Evolutionary conservation across 2,797 vertebrate species (phyloP).

Genomic region (Rhodeus uyekii): DNA sequence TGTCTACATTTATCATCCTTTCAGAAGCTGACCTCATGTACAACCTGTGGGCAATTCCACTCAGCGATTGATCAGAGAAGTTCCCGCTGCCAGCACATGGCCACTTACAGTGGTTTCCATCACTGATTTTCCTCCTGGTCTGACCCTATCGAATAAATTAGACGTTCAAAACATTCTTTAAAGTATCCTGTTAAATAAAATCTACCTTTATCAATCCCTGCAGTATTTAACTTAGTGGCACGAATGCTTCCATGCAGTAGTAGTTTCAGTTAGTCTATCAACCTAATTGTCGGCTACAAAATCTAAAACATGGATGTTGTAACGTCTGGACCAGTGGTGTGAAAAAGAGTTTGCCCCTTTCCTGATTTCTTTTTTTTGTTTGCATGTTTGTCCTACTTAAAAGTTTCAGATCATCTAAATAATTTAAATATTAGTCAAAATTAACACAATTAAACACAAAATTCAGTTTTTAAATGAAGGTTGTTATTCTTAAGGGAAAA

Average conservation of each 20-base stretch:
- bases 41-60: conserved; percentile 11
- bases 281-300: neutral
- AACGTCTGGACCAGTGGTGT: too few relatives aligned
- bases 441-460: too few relatives aligned
- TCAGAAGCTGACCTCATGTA: conserved; percentile 26
- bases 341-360: too few relatives aligned
- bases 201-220: neutral
- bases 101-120: neutral
- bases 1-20: conserved; percentile 44
- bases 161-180: neutral
- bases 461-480: too few relatives aligned
- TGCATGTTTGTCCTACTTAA: too few relatives aligned
- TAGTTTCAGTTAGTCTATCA: neutral
- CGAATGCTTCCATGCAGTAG: neutral
- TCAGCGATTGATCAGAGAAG: conserved; percentile 10
- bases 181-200: neutral
- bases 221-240: neutral
- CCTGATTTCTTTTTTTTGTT: too few relatives aligned
- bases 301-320: neutral
- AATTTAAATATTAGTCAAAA: too few relatives aligned
- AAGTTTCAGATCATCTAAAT: too few relatives aligned
- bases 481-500: too few relatives aligned
- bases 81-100: neutral
- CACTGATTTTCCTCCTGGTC: neutral
- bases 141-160: neutral